phyloP scores from a whole-genome alignment of 2,888 invertebrate species.

The Ceramica pisi region DNA sequence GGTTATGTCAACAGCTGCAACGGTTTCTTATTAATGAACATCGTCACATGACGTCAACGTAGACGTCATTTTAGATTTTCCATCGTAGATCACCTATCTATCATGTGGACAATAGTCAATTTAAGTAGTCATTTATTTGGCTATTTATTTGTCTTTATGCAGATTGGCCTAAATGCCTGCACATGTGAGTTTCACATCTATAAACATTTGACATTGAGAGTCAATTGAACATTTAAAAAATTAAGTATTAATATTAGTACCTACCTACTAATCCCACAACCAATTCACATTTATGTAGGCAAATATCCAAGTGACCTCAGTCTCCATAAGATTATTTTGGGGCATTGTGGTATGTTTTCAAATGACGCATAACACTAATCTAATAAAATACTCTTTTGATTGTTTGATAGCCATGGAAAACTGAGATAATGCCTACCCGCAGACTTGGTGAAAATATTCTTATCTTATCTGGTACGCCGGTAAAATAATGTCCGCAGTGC shows the following conservation, averaged over 20 bases:
- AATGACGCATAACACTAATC: constrained; percentile 28
- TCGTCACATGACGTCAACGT: not conserved
- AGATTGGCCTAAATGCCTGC: not conserved
- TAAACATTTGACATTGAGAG: not conserved
- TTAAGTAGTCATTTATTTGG: constrained; percentile 12
- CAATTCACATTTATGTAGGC: not conserved
- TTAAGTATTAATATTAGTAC: too few species aligned
- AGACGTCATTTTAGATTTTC: not conserved
- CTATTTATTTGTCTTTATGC: not conserved
- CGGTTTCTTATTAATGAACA: constrained; percentile 9
- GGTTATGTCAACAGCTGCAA: constrained; percentile 43
- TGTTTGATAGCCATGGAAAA: constrained; percentile 32
- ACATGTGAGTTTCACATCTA: constrained; percentile 4
- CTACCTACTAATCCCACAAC: not conserved
- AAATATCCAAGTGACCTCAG: not conserved
- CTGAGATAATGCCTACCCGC: constrained; percentile 27
- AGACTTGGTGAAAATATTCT: constrained; percentile 29
- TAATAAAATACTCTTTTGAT: constrained; percentile 2
- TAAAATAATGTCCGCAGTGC: constrained; percentile 37
- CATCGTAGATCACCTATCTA: not conserved
- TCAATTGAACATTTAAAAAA: too few species aligned
- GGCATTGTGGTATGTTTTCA: not conserved
- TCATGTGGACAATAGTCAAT: not conserved
- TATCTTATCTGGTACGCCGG: constrained; percentile 43
- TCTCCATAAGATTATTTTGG: constrained; percentile 11